Evolutionary conservation across 2,888 invertebrate genomes (phyloP).

Genomic region (Alviniconcha strummeri): DNA sequence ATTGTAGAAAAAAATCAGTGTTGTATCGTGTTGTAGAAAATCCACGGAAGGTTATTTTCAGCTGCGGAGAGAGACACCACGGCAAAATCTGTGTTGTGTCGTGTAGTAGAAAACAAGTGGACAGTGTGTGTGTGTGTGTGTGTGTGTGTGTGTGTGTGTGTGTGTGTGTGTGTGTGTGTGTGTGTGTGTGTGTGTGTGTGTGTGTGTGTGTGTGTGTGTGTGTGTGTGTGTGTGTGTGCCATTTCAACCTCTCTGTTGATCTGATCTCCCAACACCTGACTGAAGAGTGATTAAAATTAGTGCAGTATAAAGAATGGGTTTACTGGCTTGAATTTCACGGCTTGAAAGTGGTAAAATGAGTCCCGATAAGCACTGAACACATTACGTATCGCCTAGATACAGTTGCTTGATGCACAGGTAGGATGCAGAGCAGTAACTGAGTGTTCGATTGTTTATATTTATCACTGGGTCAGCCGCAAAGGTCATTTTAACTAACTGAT

Average conservation of each 20-base stretch:
- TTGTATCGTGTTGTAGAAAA: no score
- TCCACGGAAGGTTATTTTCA: no score
- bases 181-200: neutral
- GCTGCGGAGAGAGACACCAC: no score
- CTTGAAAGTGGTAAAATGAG: no score
- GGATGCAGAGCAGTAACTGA: no score
- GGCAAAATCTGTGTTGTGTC: no score
- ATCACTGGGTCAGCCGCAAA: no score
- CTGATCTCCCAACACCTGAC: neutral
- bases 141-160: constrained; percentile 2
- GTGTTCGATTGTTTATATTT: no score
- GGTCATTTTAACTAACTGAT: no score
- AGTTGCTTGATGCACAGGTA: no score
- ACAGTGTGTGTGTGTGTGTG: neutral
- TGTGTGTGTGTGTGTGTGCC: neutral
- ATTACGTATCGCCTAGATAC: neutral
- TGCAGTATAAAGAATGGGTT: neutral
- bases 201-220: constrained; percentile 6
- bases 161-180: neutral
- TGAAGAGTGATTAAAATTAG: neutral
- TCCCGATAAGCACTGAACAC: neutral
- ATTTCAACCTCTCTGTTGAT: neutral
- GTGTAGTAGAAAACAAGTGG: no score
- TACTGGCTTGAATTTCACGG: neutral
- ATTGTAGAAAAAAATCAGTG: no score